These are phyloP conservation scores for Oenanthe melanoleuca DNA, from an alignment of 2,113 vertebrate species.

Conservation along the genomic window DNA sequence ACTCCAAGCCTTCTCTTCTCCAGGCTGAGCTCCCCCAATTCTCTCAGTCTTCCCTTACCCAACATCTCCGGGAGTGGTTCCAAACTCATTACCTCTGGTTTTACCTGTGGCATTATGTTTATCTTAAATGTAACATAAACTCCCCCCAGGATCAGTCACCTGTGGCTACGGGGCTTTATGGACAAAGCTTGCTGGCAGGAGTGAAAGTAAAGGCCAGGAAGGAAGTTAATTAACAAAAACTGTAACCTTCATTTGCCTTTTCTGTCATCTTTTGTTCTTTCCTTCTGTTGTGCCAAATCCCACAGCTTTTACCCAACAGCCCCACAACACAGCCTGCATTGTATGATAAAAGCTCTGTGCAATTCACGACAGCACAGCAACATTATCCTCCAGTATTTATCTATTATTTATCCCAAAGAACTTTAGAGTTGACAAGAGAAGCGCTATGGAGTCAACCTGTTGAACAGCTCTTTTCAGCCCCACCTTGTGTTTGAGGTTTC, in stretches of 20 bases:
- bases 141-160: slow-evolving; percentile 15
- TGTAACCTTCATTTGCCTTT: background rate
- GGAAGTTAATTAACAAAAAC: slow-evolving; percentile 49
- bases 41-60: background rate
- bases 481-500: background rate
- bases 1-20: background rate
- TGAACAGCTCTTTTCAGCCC: background rate
- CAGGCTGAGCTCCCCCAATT: background rate
- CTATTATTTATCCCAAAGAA: slow-evolving; percentile 41
- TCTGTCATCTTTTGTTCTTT: slow-evolving; percentile 18
- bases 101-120: background rate
- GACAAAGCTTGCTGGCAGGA: slow-evolving; percentile 49
- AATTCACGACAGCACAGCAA: background rate
- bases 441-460: background rate
- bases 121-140: slow-evolving; percentile 49
- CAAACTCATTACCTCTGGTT: slow-evolving; percentile 16
- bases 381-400: slow-evolving; percentile 10
- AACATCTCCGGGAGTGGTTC: background rate
- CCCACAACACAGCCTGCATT: background rate
- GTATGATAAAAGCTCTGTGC: background rate
- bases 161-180: background rate
- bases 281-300: background rate
- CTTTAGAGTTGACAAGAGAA: background rate
- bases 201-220: background rate
- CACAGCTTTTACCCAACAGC: slow-evolving; percentile 5